A percentile compares a stretch with the other conserved stretches of the same genome.
phyloP scores from a whole-genome alignment of 2,888 invertebrate genomes.

The Sussaba pulchella region DNA sequence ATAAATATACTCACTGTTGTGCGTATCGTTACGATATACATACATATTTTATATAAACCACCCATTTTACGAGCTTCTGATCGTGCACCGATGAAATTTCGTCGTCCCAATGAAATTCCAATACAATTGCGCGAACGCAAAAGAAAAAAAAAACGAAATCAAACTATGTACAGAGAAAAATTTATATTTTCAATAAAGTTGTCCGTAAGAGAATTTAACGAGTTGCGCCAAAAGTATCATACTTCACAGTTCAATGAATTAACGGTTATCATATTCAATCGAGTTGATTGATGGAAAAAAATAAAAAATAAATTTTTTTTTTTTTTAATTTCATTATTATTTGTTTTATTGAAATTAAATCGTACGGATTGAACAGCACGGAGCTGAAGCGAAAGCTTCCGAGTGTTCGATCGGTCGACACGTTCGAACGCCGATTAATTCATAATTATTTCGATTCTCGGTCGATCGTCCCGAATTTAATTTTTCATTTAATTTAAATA shows the following conservation, averaged over 20 bases:
- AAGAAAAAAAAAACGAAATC: slow-evolving; percentile 40
- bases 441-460: slow-evolving; percentile 44
- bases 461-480: slow-evolving; percentile 48
- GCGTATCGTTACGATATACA: slow-evolving; percentile 42
- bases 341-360: too few relatives aligned
- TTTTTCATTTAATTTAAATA: slow-evolving; percentile 78
- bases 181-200: slow-evolving; percentile 58
- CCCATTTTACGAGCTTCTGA: slow-evolving; percentile 37
- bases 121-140: too few relatives aligned
- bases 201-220: slow-evolving; percentile 26
- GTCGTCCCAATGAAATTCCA: too few relatives aligned
- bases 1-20: slow-evolving; percentile 6
- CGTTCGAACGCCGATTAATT: too few relatives aligned
- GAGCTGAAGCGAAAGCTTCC: background rate
- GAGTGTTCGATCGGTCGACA: too few relatives aligned
- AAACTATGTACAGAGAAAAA: slow-evolving; percentile 57
- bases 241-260: slow-evolving; percentile 44
- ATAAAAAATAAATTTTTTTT: too few relatives aligned
- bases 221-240: slow-evolving; percentile 21
- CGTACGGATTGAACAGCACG: background rate
- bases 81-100: slow-evolving; percentile 35
- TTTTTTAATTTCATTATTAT: too few relatives aligned
- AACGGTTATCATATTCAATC: slow-evolving; percentile 39
- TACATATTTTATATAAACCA: slow-evolving; percentile 43
- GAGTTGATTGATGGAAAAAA: slow-evolving; percentile 28